Evolutionary conservation across 2,113 vertebrate genomes (phyloP).

Genomic region (Pipa parva): DNA sequence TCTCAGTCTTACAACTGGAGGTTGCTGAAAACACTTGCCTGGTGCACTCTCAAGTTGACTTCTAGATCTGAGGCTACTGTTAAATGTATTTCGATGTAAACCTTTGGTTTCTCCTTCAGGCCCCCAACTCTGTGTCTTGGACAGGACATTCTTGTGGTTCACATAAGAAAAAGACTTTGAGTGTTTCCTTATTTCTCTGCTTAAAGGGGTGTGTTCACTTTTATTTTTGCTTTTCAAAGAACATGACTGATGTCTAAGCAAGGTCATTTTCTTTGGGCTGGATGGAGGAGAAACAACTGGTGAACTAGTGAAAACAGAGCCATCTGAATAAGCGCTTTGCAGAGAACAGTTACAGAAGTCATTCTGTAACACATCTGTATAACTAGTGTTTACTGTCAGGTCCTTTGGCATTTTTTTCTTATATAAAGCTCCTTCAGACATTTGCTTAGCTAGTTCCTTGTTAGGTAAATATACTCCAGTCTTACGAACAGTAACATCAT

Average conservation of each 20-base stretch:
- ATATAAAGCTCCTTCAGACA: constrained; percentile 52
- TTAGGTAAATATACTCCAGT: constrained; percentile 46
- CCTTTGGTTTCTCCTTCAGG: constrained; percentile 38
- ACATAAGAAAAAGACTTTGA: constrained; percentile 73
- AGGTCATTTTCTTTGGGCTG: constrained; percentile 58
- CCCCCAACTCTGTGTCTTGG: constrained; percentile 65
- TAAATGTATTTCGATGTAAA: background rate
- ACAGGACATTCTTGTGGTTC: constrained; percentile 56
- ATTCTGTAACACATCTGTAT: constrained; percentile 47
- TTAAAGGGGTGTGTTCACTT: constrained; percentile 38
- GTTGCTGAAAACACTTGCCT: constrained; percentile 45
- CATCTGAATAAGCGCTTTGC: constrained; percentile 70
- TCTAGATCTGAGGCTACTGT: constrained; percentile 58
- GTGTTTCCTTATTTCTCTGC: constrained; percentile 65
- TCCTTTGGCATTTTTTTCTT: constrained; percentile 42
- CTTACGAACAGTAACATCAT: constrained; percentile 60
- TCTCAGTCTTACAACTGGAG: background rate
- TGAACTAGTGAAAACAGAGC: constrained; percentile 76
- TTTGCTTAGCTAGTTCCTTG: constrained; percentile 62
- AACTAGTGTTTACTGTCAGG: constrained; percentile 48
- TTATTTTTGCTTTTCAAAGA: constrained; percentile 52
- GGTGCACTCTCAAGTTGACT: constrained; percentile 68
- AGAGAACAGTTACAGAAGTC: constrained; percentile 70
- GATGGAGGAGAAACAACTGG: constrained; percentile 69
- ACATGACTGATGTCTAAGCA: constrained; percentile 58